phyloP scores from a whole-genome alignment of 2,888 invertebrate genomes.

The Heteropelma amictum region DNA sequence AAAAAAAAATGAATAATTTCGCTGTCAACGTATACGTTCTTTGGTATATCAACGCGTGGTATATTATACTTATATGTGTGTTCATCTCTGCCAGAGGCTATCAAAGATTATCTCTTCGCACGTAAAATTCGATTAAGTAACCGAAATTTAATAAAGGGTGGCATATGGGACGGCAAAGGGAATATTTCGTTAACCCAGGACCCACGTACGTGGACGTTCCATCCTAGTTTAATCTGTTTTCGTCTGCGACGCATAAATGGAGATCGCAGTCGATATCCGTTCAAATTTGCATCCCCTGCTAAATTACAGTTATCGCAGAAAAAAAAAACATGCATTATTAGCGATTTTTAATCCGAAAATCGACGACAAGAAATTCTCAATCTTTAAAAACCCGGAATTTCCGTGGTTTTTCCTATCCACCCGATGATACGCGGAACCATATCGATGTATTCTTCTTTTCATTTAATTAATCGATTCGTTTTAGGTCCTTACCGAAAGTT shows the following conservation, averaged over 20 bases:
- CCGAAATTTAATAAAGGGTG: constrained; percentile 74
- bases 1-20: not conserved
- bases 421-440: too few species aligned
- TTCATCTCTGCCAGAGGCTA: constrained; percentile 63
- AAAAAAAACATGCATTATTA: too few species aligned
- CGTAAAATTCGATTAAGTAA: constrained; percentile 75
- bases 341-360: too few species aligned
- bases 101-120: constrained; percentile 74
- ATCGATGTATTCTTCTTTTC: too few species aligned
- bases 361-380: too few species aligned
- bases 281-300: constrained; percentile 19
- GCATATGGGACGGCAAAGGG: constrained; percentile 17
- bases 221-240: constrained; percentile 70
- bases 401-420: too few species aligned
- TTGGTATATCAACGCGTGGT: not conserved
- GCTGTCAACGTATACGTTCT: not conserved
- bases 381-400: too few species aligned
- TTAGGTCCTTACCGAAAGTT: not conserved
- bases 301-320: too few species aligned
- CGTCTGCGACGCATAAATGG: constrained; percentile 23
- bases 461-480: not conserved
- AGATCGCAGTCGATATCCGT: constrained; percentile 4
- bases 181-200: constrained; percentile 29
- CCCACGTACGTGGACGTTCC: constrained; percentile 47
- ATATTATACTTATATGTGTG: constrained; percentile 1